Evolutionary conservation across 1,140 invertebrate species (phyloP), one percentile per base, ranked within the genome.

Genomic region (Cecropterus lyciades): DNA sequence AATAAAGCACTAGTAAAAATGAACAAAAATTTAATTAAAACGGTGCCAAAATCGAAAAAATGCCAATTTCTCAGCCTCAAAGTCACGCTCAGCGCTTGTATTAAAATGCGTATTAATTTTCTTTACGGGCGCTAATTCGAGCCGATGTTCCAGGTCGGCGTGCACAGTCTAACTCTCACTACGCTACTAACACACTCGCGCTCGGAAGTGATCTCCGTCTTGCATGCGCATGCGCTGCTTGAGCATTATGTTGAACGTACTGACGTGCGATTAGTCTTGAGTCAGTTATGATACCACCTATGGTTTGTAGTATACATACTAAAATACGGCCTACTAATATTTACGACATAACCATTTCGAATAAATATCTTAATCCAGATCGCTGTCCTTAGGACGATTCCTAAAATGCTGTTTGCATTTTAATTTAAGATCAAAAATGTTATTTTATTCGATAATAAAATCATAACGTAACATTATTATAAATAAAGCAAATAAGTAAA

Each of bases 151-250:
- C 77, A 72, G 79, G 77, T 84, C 75, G 75, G 15, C 65, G 72
- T 79, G 75, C 76, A 80, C 75, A 77, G 81, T 78, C 70, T 82
- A 84, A 85, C 83, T 87, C 84, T 87, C 84, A 86, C 83, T 82
- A 72, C 64, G 71, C 79, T 69, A 79, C 77, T 76, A 72, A 76
- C 77, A 77, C 57, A 77, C 72, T 79, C 65, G 67, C 43, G 63
- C 71, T 73, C 74, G 73, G 73, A 79, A 76, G 70, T 73, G 73
- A 75, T 82, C 79, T 82, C 77, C 73, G 71, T 65, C 67, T 65
- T 48, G 52, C 30, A 37, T 27, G 30, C 30, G 30, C 30, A 33
- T 33, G 30, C 30, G n/a, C n/a, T n/a, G 30, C 30, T 52, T 27
- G 24, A 49, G 59, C 59, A 51, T 49, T 62, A 51, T 51, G 33